Conservation (phyloP, 2,113 vertebrate species). For the Porphyrio hochstetteri region DNA sequence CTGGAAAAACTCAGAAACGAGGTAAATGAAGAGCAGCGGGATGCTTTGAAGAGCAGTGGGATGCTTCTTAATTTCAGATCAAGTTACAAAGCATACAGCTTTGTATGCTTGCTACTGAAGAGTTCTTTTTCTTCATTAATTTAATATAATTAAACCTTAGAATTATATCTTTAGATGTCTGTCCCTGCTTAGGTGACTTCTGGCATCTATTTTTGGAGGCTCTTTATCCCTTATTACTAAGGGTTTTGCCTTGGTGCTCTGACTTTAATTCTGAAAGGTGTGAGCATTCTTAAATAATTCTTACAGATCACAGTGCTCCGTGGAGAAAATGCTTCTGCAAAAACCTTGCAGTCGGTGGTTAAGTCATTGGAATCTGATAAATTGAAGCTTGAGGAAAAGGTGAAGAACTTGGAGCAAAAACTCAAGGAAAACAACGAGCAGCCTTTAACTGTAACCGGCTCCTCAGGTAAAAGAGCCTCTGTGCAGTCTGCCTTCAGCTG, state of each 20-base stretch:
- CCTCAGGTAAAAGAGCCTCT: conserved; percentile 67
- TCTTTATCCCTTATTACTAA: not conserved
- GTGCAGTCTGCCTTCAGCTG: not conserved
- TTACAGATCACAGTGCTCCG: conserved; percentile 82
- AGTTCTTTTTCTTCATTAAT: not conserved
- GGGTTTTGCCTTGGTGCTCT: not conserved
- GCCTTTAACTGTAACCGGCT: conserved; percentile 45
- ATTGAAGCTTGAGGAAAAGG: conserved; percentile 82
- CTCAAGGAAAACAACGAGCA: conserved; percentile 76
- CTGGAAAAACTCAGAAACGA: conserved; percentile 88
- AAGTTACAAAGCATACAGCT: not conserved
- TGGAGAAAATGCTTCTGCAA: conserved; percentile 82
- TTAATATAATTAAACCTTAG: not conserved
- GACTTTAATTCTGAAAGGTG: not conserved
- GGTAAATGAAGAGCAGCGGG: conserved; percentile 68
- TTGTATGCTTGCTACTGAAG: not conserved
- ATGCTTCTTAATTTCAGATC: accelerated
- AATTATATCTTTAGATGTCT: not conserved
- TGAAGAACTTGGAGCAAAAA: conserved; percentile 86
- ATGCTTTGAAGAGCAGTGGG: not conserved
- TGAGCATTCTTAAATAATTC: not conserved
- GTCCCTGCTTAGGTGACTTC: not conserved
- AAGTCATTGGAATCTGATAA: conserved; percentile 88
- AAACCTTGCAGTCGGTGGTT: conserved; percentile 83
- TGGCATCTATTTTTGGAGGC: not conserved